Evolutionary conservation across 2,797 vertebrate genomes (phyloP), one percentile per base, ranked within the genome.

Genomic region (Numenius phaeopus): DNA sequence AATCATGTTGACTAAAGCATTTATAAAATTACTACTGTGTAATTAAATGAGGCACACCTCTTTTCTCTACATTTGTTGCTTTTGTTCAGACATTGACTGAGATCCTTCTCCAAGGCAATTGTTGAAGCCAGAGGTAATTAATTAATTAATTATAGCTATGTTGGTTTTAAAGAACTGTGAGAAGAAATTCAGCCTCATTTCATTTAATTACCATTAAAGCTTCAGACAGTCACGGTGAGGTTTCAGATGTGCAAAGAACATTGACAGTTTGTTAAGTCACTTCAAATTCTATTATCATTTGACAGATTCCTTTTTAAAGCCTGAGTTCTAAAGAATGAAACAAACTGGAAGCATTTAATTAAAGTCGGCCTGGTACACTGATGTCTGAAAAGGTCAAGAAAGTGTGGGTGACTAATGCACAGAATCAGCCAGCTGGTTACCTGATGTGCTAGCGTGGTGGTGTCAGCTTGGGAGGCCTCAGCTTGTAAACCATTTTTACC

Each of bases 341-440:
- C n/a, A 87, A 80, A 85, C 9, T 40, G 58, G 71, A 80, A 87
- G 30, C 15, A 29, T 89, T 58, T 73, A 7, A 22, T 81, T 71
- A 39, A 83, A 86, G 77, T 39, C 22, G 37, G 8, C 26, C 64
- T 57, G 37, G 47, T 71, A 42, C 24, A 22, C 39, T 49, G 67
- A n/a, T 54, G 39, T 75, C 42, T 47, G 84, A 40, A 76, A 75
- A 89, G 32, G 34, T 65, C 64, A 52, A 24, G 47, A 72, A 91
- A 37, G 15, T 5, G 1, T 54, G 73, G 29, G 27, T 23, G 10
- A 72, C 54, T 67, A 39, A 90, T 19, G 87, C 94, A 64, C 14
- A 47, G 61, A 96, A 95, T 94, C 96, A 97, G 95, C 94, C 94
- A 95, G 66, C 90, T 87, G 55, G 6, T 91, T 95, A 30, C 37